Evolutionary conservation across 2,888 invertebrate genomes (phyloP), one percentile per base, ranked within the genome.

Genomic region (Platynereis dumerilii): DNA sequence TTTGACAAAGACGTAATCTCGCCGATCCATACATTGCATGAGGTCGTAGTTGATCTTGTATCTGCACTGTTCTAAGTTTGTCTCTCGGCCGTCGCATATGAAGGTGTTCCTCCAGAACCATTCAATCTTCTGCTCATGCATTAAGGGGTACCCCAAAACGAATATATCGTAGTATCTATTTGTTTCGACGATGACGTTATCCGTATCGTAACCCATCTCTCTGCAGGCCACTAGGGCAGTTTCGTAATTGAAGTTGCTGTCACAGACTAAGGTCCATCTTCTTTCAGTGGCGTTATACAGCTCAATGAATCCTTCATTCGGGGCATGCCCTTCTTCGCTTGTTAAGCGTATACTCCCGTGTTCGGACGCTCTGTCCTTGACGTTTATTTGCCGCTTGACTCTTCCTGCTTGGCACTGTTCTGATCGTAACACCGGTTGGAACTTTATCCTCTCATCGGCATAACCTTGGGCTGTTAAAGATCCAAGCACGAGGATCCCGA

Each of bases 241-340:
- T 76, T 96, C 88, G 82, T 97, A 95, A 0, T 96, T 96, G 82
- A 99, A 99, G 67, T 95, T 88, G 54, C 89, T 89, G 83, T 99
- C 99, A 84, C 99, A 99, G 85, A 97, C 90, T 0, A 98, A 94
- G 42, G 96, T 92, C 94, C 96, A 97, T 79, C 97, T 96, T 22
- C 94, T 87, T 0, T 96, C 96, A 1, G 99, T 98, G 73, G 88
- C 89, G 79, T 99, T 99, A 81, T 92, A 98, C 80, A 95, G 92
- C 85, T 98, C 96, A 67, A 98, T 83, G 78, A 96, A 98, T 5
- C 97, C 97, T 87, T 92, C 83, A 34, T 86, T 84, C 59, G 91
- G 92, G 2, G 12, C 7, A 54, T 45, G 55, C 76, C 90, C 90
- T 66, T 87, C 87, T 55, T 91, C 91, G 52, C 92, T 92, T 77